Percentiles rank a stretch among this genome's conserved stretches.
Evolutionary conservation across 2,113 vertebrate genomes (phyloP).

Genomic region (Rhea pennata): DNA sequence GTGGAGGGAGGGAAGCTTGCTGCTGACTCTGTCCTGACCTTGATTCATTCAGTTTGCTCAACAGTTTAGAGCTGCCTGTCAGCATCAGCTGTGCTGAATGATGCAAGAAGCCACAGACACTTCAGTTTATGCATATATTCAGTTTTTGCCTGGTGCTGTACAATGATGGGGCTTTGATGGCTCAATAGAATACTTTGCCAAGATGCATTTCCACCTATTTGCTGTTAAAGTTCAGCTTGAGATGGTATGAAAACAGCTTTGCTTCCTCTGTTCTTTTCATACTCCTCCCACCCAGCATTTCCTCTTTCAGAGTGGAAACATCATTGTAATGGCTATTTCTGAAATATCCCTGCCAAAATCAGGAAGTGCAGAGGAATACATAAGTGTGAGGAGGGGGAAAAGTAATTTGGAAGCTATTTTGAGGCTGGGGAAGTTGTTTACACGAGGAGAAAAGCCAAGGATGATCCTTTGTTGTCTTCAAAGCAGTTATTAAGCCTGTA

Average conservation of each 20-base stretch:
- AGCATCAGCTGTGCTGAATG: slow-evolving; percentile 19
- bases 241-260: neutral
- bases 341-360: neutral
- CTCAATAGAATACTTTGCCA: neutral
- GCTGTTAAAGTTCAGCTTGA: neutral
- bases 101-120: slow-evolving; percentile 25
- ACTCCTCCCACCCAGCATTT: slow-evolving; percentile 40
- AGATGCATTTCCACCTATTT: neutral
- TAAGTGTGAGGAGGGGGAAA: neutral
- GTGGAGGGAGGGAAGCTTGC: neutral
- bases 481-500: neutral
- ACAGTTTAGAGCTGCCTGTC: slow-evolving; percentile 29
- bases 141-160: neutral
- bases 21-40: slow-evolving; percentile 44
- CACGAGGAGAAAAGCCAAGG: neutral
- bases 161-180: accelerated
- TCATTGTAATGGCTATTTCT: slow-evolving; percentile 44
- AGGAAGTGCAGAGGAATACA: slow-evolving; percentile 11
- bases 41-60: slow-evolving; percentile 28
- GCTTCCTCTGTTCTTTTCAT: neutral
- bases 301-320: slow-evolving; percentile 41
- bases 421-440: neutral
- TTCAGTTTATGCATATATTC: accelerated
- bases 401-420: neutral
- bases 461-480: neutral